These are phyloP conservation scores for Trypoxylon attenuatum DNA, from an alignment of 2,888 invertebrate species.

Conservation along the genomic window DNA sequence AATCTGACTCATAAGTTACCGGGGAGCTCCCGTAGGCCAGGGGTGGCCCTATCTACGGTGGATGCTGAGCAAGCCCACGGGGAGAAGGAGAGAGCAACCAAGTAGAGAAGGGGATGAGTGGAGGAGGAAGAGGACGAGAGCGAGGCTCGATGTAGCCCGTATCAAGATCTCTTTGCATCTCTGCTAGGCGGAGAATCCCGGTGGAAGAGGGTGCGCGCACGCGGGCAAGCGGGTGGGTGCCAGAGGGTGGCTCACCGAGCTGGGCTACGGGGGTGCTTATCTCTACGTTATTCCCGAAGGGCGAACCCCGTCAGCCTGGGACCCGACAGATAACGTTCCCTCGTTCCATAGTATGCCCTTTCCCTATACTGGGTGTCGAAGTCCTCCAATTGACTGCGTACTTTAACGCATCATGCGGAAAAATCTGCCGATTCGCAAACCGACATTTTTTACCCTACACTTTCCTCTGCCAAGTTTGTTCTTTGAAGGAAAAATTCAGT, in stretches of 20 bases:
- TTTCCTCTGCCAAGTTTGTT: too few species aligned
- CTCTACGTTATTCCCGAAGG: slow-evolving; percentile 73
- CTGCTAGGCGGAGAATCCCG: slow-evolving; percentile 48
- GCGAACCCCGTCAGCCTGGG: slow-evolving; percentile 72
- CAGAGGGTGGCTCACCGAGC: too few species aligned
- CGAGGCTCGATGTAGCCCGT: slow-evolving; percentile 61
- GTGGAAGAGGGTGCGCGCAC: slow-evolving; percentile 28
- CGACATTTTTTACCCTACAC: neutral
- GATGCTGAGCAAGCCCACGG: slow-evolving; percentile 38
- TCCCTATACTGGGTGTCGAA: slow-evolving; percentile 62
- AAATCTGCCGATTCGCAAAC: neutral
- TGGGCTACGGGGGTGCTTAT: slow-evolving; percentile 67
- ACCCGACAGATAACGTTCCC: slow-evolving; percentile 70
- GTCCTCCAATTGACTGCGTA: slow-evolving; percentile 57
- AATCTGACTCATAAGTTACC: slow-evolving; percentile 73
- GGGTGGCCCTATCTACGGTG: slow-evolving; percentile 56
- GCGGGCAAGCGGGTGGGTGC: too few species aligned
- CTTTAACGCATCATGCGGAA: slow-evolving; percentile 11
- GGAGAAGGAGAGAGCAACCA: neutral
- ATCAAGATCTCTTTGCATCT: slow-evolving; percentile 74
- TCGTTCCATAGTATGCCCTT: slow-evolving; percentile 49
- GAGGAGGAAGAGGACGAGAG: slow-evolving; percentile 19
- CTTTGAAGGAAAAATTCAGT: too few species aligned
- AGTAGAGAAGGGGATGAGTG: slow-evolving; percentile 17
- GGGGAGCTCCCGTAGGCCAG: slow-evolving; percentile 60